Evolutionary conservation across 2,888 invertebrate genomes (phyloP), one percentile per base, ranked within the genome.

Genomic region (Zonitis immaculata): DNA sequence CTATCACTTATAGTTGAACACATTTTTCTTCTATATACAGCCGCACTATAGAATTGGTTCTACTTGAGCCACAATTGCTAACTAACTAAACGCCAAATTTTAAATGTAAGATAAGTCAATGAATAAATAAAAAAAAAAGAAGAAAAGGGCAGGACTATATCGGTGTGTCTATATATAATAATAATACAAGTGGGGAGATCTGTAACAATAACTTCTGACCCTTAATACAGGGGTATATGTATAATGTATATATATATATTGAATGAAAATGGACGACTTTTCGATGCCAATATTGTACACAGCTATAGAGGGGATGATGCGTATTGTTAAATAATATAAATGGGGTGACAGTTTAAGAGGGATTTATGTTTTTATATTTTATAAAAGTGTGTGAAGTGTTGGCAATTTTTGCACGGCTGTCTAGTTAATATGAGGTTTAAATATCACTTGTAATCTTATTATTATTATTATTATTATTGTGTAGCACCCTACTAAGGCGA

Each of bases 381-480:
- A n/a, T n/a, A n/a, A n/a, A n/a, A 14, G 59, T 63, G 58, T 61
- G 49, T 63, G 66, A 63, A 66, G 65, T 70, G 72, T 69, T 71
- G 63, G n/a, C n/a, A 66, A 35, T 70, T 73, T 71, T 73, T 73
- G 69, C 72, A 74, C 71, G 74, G 71, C 68, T 74, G 74, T 74
- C 73, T 68, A 62, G 67, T 70, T 66, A 66, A 66, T 65, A 58
- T 58, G 63, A 61, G 73, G 71, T 72, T 61, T 66, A 66, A 70
- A 73, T 73, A 67, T 35, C 16, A 64, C 61, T 62, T 66, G 65
- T 66, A 63, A 45, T 51, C 51, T 35, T 45, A 35, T 27, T 27
- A 27, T 27, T 27, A 27, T 27, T 11, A 47, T 12, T 6, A 47
- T 22, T 30, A 46, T 46, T 18, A 11, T 46, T n/a, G n/a, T n/a